A percentile compares a stretch with the other conserved stretches of the same genome.
These are phyloP conservation scores for Arbacia lixula DNA, from an alignment of 53 echinoderm and acorn worm genomes.

Conservation along the genomic window DNA sequence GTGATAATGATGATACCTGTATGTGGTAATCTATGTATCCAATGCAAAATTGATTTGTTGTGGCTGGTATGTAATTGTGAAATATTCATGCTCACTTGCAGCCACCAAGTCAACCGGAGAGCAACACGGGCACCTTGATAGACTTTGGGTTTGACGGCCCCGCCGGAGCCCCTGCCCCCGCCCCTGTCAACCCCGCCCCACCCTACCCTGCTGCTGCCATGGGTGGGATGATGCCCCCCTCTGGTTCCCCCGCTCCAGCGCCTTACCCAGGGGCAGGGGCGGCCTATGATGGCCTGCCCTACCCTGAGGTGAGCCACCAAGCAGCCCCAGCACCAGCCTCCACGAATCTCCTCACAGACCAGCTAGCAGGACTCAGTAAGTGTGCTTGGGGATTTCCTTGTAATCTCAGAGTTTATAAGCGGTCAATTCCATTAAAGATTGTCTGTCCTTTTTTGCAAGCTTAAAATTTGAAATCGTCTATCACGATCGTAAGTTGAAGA, in stretches of 20 bases:
- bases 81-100: too few species aligned
- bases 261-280: slow-evolving; percentile 21
- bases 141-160: slow-evolving; percentile 70
- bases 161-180: slow-evolving; percentile 43
- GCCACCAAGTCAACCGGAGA: slow-evolving; percentile 27
- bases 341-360: slow-evolving; percentile 71
- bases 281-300: slow-evolving; percentile 36
- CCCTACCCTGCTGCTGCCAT: not conserved
- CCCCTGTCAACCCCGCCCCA: slow-evolving; percentile 43
- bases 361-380: slow-evolving; percentile 90
- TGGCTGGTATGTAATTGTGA: too few species aligned
- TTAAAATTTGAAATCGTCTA: too few species aligned
- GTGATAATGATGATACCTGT: too few species aligned
- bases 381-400: too few species aligned
- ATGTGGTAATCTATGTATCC: too few species aligned
- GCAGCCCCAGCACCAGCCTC: slow-evolving; percentile 18
- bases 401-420: too few species aligned
- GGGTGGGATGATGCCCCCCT: too few species aligned
- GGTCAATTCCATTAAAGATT: too few species aligned
- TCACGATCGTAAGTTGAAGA: too few species aligned
- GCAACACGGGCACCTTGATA: slow-evolving; percentile 66
- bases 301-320: slow-evolving; percentile 15
- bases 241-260: slow-evolving; percentile 24
- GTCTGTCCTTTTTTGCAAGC: too few species aligned
- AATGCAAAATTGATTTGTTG: too few species aligned